These are phyloP conservation scores for Ardeotis arabs DNA, from an alignment of 2,113 vertebrate species.

Conservation along the genomic window DNA sequence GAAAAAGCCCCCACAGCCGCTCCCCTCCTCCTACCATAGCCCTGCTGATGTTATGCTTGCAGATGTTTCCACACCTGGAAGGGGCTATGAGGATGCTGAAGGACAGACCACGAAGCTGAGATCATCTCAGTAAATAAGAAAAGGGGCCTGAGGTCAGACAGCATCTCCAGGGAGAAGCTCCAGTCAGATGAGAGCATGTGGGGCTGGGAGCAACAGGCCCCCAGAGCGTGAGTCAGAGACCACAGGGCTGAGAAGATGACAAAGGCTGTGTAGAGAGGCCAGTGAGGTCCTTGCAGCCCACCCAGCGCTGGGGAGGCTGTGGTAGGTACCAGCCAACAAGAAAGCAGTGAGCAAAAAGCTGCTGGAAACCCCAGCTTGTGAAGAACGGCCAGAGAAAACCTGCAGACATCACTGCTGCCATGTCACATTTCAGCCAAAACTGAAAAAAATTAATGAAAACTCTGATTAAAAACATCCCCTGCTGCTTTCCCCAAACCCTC, in stretches of 20 bases:
- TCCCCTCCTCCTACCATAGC: accelerated
- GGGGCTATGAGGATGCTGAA: not conserved
- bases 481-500: not conserved
- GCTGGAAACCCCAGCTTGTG: accelerated
- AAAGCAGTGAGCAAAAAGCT: not conserved
- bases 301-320: accelerated
- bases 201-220: not conserved
- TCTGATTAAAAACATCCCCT: not conserved
- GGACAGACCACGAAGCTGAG: accelerated
- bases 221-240: not conserved
- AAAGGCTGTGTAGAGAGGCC: not conserved
- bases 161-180: not conserved
- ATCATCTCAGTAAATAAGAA: not conserved
- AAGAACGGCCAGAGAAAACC: not conserved
- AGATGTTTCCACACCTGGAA: accelerated
- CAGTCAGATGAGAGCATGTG: accelerated
- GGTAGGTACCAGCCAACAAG: not conserved
- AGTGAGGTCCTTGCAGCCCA: too few species aligned
- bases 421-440: accelerated
- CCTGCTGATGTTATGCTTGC: accelerated
- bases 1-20: accelerated
- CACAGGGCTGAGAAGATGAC: accelerated
- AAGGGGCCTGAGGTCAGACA: too few species aligned
- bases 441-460: not conserved
- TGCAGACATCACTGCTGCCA: accelerated